Base-by-base conservation (phyloP, 2,113 vertebrate genomes). In the Jacana jacana region DNA sequence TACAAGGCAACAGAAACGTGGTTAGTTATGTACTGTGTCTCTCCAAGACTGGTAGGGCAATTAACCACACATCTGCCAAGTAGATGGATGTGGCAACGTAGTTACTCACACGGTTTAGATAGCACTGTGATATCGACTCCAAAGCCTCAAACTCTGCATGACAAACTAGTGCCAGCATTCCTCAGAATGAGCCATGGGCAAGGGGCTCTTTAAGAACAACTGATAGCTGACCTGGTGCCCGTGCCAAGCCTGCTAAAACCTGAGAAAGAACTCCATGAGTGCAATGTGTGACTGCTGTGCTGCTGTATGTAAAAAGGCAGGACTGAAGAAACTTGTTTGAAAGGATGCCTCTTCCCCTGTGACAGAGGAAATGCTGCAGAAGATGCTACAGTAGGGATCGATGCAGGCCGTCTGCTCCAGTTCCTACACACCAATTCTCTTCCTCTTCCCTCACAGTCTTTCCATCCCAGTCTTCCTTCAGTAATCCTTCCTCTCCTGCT, bases 21-120 rank as follows among this genome's bases (percentile, higher is more conserved):
- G 44, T 30, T 42, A 71, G 61, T 42, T 40, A 68, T 0, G 0
- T 3, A 0, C 54, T 71, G 37, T 78, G 27, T 46, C n/a, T 75
- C 42, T 84, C 40, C 37, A 68, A 68, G 51, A 77, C 9, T 33
- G 31, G 10, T 57, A 87, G 24, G 30, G 31, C 11, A 35, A 81
- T 88, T 87, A 91, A 71, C 15, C 20, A 70, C 39, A 44, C 5
- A 28, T 66, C 61, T 49, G 11, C 52, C 28, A 28, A 68, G 75
- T 31, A 58, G 48, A 64, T 51, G 27, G 73, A 52, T 88, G 54
- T 72, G 49, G 44, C 44, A 80, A 65, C 13, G 19, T 48, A 46
- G 58, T 80, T 39, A 39, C 44, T 51, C 37, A 49, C 9, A 3
- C 5, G 14, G 35, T 25, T 71, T 78, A 61, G 57, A 42, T 19